phyloP scores from a whole-genome alignment of 2,888 invertebrate species.

The Ichneumoninae sp. region DNA sequence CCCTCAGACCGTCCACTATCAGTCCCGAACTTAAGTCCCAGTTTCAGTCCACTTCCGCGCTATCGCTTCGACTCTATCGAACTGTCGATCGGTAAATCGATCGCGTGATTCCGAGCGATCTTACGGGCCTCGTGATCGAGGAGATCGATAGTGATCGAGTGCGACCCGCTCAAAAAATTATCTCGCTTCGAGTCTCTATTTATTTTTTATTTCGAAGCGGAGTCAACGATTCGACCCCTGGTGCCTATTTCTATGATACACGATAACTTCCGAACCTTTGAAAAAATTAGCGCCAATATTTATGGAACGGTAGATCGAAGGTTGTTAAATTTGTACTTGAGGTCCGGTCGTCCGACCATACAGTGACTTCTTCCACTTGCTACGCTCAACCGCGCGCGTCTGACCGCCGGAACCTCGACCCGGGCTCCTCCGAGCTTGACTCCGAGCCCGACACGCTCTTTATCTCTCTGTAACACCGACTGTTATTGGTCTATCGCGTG shows the following conservation, averaged over 20 bases:
- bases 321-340: neutral
- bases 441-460: slow-evolving; percentile 1
- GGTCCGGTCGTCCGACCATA: slow-evolving; percentile 52
- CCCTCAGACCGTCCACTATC: neutral
- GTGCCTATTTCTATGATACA: neutral
- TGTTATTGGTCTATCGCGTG: slow-evolving; percentile 5
- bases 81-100: slow-evolving; percentile 15
- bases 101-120: neutral
- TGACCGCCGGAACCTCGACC: slow-evolving; percentile 19
- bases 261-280: neutral
- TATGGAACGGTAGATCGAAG: neutral
- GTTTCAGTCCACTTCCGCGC: neutral
- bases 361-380: slow-evolving; percentile 58
- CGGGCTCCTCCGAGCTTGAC: neutral
- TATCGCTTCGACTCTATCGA: slow-evolving; percentile 9
- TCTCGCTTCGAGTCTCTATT: slow-evolving; percentile 2
- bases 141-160: slow-evolving; percentile 29
- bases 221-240: neutral
- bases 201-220: neutral
- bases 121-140: slow-evolving; percentile 11
- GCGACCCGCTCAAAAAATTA: neutral
- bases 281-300: neutral
- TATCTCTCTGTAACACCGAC: neutral
- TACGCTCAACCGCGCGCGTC: slow-evolving; percentile 43
- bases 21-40: neutral